phyloP scores from a whole-genome alignment of 2,113 vertebrate genomes.

The Melospiza melodia region DNA sequence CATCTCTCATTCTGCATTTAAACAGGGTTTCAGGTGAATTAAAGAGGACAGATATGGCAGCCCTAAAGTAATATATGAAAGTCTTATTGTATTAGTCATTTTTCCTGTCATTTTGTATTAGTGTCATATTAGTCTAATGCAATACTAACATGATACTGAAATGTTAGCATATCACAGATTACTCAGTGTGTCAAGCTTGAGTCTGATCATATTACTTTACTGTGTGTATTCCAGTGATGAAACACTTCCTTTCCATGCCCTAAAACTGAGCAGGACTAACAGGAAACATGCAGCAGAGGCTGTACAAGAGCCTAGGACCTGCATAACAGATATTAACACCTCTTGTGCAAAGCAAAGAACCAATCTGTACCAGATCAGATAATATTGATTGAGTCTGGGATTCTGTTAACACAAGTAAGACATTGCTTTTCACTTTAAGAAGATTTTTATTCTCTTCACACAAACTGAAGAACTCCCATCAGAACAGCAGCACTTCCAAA shows the following conservation, averaged over 20 bases:
- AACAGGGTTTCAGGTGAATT: slow-evolving; percentile 73
- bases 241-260: neutral
- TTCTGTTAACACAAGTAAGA: neutral
- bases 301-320: neutral
- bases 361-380: neutral
- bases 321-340: neutral
- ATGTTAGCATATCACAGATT: slow-evolving; percentile 79
- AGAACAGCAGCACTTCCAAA: neutral
- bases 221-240: slow-evolving; percentile 10
- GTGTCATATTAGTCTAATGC: slow-evolving; percentile 79
- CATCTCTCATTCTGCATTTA: slow-evolving; percentile 13
- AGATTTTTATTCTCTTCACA: neutral
- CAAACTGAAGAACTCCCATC: neutral
- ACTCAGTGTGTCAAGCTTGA: slow-evolving; percentile 74
- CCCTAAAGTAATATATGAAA: slow-evolving; percentile 68
- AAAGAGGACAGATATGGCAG: slow-evolving; percentile 69
- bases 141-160: slow-evolving; percentile 75
- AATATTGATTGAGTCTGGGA: neutral
- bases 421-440: neutral
- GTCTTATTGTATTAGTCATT: slow-evolving; percentile 79
- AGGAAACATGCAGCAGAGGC: neutral
- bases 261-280: neutral
- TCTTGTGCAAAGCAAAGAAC: neutral
- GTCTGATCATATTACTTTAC: slow-evolving; percentile 71
- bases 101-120: slow-evolving; percentile 76